Evolutionary conservation across 64 coral and sea anemone genomes (phyloP), one percentile per base, ranked within the genome.

Genomic region (Actinia tenebrosa): DNA sequence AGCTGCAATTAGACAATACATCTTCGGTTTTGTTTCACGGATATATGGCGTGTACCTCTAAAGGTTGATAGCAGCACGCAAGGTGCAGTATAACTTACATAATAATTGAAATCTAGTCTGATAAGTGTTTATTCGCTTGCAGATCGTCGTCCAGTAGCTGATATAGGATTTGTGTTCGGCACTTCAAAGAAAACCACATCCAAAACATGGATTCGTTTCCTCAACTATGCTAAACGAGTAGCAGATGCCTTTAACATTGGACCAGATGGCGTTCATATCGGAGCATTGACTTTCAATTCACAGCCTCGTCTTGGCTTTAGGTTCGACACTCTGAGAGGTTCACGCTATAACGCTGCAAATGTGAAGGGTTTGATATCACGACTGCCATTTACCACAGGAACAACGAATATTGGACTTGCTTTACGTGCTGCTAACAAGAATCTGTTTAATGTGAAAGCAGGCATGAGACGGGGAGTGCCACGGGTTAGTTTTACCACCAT

Each of bases 371-470:
- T 60, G 26, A 87, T 91, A 7, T 45, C 72, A 66, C 64, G 89
- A 23, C 86, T 84, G 54, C 52, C 81, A 17, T 84, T 86, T 15
- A 68, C 44, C 0, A 77, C 82, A 30, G 94, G 91, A 6, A 30
- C 56, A 10, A 92, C 88, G 20, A 77, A 60, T 7, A 77, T 96
- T 79, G 80, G 86, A 11, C 80, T 63, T 56, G 94, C 88, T 10
- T 47, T 96, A 30, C 85, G 77, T 23, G 54, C 88, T n/a, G 94
- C 88, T 8, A 88, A 88, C 68, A 96, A 55, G 20, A 64, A 90
- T 54, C 8, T 96, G 58, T 96, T 96, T 80, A 93, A 63, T 54
- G 46, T 81, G 78, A 56, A 89, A 75, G 91, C 79, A 25, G 94
- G 94, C 56, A 63, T 61, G 45, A 90, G 94, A 55, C 89, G 52